Percentiles rank a stretch among this genome's conserved stretches.
Evolutionary conservation across 2,113 vertebrate species (phyloP).

Genomic region (Cyanistes caeruleus): DNA sequence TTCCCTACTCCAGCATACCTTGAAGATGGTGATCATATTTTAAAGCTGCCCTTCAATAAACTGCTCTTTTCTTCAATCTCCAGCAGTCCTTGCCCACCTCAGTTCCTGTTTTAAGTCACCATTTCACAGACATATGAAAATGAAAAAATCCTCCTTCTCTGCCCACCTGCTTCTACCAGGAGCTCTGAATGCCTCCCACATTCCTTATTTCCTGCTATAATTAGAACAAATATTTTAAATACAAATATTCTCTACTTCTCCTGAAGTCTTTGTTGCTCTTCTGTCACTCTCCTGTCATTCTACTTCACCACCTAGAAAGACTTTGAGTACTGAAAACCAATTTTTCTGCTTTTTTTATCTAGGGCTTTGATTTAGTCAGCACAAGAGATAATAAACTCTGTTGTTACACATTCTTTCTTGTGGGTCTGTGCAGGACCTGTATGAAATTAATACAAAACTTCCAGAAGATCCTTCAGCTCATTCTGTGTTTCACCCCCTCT

Average conservation of each 20-base stretch:
- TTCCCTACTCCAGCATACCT: neutral
- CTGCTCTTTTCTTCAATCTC: neutral
- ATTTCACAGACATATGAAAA: slow-evolving; percentile 4
- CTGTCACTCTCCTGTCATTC: neutral
- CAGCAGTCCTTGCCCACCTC: neutral
- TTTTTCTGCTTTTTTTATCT: neutral
- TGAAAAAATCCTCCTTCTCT: neutral
- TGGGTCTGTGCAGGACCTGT: neutral
- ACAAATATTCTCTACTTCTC: slow-evolving; percentile 9
- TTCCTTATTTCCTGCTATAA: slow-evolving; percentile 21
- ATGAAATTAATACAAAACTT: neutral
- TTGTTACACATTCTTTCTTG: neutral
- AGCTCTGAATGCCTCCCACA: neutral
- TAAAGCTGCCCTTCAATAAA: neutral
- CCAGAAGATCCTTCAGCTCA: neutral
- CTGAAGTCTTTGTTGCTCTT: neutral
- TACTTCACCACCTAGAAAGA: neutral
- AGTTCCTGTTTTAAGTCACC: neutral
- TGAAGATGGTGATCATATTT: neutral
- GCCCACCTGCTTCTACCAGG: slow-evolving; percentile 16
- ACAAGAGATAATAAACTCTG: neutral
- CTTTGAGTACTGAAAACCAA: neutral
- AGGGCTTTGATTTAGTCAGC: neutral
- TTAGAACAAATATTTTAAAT: slow-evolving; percentile 54
- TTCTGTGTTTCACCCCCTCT: neutral